A percentile compares a stretch with the other conserved stretches of the same genome.
Conservation (phyloP, 2,888 invertebrate genomes). For the Phlogophora meticulosa region DNA sequence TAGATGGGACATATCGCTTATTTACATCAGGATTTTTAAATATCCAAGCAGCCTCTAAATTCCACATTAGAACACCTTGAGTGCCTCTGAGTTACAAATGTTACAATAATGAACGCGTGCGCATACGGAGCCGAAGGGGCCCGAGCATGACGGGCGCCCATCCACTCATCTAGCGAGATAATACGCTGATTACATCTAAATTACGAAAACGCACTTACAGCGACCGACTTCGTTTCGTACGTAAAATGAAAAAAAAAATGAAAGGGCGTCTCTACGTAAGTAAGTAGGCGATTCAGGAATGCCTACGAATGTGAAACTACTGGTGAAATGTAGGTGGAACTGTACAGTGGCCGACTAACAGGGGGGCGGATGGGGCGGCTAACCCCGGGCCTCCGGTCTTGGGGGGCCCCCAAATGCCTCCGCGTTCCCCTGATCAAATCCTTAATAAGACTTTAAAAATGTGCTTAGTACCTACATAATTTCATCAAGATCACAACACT, state of each 20-base stretch:
- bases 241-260: slow-evolving; percentile 21
- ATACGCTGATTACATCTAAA: slow-evolving; percentile 75
- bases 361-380: no score
- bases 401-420: no score
- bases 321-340: no score
- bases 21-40: no score
- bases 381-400: no score
- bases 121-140: slow-evolving; percentile 61
- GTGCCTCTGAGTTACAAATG: slow-evolving; percentile 37
- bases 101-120: slow-evolving; percentile 63
- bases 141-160: slow-evolving; percentile 71
- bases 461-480: no score
- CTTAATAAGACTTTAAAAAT: no score
- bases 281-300: not conserved
- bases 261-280: slow-evolving; percentile 2
- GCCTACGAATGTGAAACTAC: no score
- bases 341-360: no score
- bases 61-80: slow-evolving; percentile 31
- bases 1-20: no score
- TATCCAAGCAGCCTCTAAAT: not conserved
- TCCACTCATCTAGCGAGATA: slow-evolving; percentile 68
- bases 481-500: no score
- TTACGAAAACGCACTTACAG: slow-evolving; percentile 64
- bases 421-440: no score
- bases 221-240: slow-evolving; percentile 38